Conservation (phyloP, 1,140 invertebrate genomes). For the Eubasilissa regina region DNA sequence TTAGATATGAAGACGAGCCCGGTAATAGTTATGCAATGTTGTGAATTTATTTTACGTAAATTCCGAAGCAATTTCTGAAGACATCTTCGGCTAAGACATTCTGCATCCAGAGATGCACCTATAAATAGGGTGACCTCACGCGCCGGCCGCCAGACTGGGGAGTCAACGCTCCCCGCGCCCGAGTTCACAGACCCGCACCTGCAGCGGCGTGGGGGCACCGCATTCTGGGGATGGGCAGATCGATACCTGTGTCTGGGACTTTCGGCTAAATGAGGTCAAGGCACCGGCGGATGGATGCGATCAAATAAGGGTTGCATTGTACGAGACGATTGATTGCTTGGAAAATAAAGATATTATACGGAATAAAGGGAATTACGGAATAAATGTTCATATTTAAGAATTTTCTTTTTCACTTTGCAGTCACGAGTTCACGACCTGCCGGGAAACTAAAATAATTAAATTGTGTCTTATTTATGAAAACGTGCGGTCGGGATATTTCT, state of each 20-base stretch:
- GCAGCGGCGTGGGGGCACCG: conserved; percentile 27
- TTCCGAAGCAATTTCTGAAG: neutral
- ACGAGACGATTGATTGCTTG: too few species aligned
- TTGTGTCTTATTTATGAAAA: too few species aligned
- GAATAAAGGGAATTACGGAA: too few species aligned
- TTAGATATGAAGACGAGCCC: neutral
- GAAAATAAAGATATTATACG: too few species aligned
- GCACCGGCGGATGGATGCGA: neutral
- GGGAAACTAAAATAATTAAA: too few species aligned
- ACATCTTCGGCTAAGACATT: too few species aligned
- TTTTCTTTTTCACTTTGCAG: too few species aligned
- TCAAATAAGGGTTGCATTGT: too few species aligned
- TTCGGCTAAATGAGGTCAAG: conserved; percentile 4
- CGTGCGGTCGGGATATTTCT: too few species aligned
- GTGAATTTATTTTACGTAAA: neutral
- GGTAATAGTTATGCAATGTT: neutral
- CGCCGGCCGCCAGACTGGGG: conserved; percentile 33
- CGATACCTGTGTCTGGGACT: conserved; percentile 37
- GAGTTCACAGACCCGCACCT: conserved; percentile 40
- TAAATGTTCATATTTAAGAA: too few species aligned
- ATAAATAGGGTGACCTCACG: conserved; percentile 40
- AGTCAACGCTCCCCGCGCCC: conserved; percentile 32
- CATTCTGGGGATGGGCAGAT: conserved; percentile 25
- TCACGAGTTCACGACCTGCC: too few species aligned
- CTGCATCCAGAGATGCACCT: conserved; percentile 1